Evolutionary conservation across 2,113 vertebrate species (phyloP), one percentile per base, ranked within the genome.

Genomic region (Mastomys coucha): DNA sequence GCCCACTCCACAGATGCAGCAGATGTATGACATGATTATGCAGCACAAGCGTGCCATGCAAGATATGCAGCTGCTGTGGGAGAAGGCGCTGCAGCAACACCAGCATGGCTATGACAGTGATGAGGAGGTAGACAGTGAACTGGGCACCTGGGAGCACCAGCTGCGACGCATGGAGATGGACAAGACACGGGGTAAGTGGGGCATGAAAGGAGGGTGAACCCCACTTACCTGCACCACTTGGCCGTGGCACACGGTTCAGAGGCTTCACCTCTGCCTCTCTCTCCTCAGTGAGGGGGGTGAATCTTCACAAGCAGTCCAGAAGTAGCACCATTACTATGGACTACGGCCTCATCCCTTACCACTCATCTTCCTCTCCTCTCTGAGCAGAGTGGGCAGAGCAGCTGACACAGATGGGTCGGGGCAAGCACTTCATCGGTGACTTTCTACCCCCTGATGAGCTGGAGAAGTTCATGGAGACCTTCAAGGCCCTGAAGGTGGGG

Each of bases 381-480:
- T 75, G 80, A 5, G 5, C 98, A 99, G 99, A 99, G 97, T 99
- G 99, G 99, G 99, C 99, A 0, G 99, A 99, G 97, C 99, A 99
- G 97, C 98, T 99, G 98, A 99, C 99, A 1, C 99, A 99, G 97
- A 99, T 99, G 99, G 99, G 99, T 20, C 99, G 99, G 95, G 99
- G 99, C 33, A 99, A 99, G 93, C 99, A 99, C 97, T 99, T 99
- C 98, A 99, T 99, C 0, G 99, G 99, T 4, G 99, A 99, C 96
- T 99, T 99, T 93, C 98, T 99, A 63, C 99, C 99, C 0, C 99
- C 99, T 0, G 99, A 99, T 0, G 99, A 99, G 98, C 98, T 99
- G 98, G 99, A 99, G 39, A 99, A 99, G 72, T 99, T 99, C 98
- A 99, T 99, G 99, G 99, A 99, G 98, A 99, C 99, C 0, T 99